Percentiles rank a stretch among this genome's conserved stretches.
Evolutionary conservation across 2,888 invertebrate species (phyloP).

Genomic region (Caenorhabditis angaria): DNA sequence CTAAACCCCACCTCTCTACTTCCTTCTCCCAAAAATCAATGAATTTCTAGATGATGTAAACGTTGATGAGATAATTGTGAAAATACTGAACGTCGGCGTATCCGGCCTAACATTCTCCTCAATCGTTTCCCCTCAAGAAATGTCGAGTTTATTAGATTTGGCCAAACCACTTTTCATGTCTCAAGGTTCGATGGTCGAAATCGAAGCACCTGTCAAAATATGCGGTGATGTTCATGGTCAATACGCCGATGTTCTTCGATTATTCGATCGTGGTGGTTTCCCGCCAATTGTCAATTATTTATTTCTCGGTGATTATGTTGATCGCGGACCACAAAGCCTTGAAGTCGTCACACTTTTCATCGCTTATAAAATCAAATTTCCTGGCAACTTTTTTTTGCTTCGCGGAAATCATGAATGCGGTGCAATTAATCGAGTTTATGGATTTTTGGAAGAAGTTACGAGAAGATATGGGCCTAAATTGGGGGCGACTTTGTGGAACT

Average conservation of each 20-base stretch:
- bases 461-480: slow-evolving; percentile 48
- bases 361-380: slow-evolving; percentile 57
- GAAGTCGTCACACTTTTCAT: slow-evolving; percentile 57
- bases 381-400: no score
- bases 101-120: slow-evolving; percentile 2
- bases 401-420: no score
- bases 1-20: no score
- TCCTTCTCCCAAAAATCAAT: no score
- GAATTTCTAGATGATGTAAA: slow-evolving; percentile 13
- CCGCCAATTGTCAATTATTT: slow-evolving; percentile 63
- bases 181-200: slow-evolving; percentile 50
- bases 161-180: slow-evolving; percentile 21
- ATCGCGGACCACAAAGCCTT: slow-evolving; percentile 60
- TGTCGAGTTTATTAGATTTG: slow-evolving; percentile 11
- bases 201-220: slow-evolving; percentile 59
- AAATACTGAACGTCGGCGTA: slow-evolving; percentile 20
- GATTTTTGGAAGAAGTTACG: slow-evolving; percentile 59
- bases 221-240: no score
- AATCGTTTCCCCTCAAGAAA: neutral
- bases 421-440: slow-evolving; percentile 64
- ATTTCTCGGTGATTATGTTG: slow-evolving; percentile 67
- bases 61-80: slow-evolving; percentile 21
- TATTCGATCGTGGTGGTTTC: slow-evolving; percentile 62
- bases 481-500: slow-evolving; percentile 43
- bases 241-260: slow-evolving; percentile 54